Evolutionary conservation across 2,888 invertebrate genomes (phyloP), one percentile per base, ranked within the genome.

Genomic region (Macroteleia sp.): DNA sequence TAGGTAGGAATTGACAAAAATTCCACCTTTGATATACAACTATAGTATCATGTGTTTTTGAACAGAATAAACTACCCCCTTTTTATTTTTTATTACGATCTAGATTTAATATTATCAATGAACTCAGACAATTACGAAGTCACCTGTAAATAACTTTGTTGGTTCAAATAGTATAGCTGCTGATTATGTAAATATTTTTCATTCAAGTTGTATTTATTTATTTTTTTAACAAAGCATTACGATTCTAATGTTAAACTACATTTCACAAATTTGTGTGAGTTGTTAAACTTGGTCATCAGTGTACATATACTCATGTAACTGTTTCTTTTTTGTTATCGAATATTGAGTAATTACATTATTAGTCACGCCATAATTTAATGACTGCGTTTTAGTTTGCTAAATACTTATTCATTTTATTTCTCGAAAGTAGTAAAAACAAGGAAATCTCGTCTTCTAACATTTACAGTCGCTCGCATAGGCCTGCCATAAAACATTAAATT

Each of bases 401-500:
- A 48, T 28, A 54, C n/a, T 36, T 39, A 1, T 10, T 42, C 10
- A 1, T 57, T 48, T 57, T 36, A 19, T 20, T 46, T 39, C 10
- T 57, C 9, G 30, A 41, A 30, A 32, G 39, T 64, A 73, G 57
- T 42, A 34, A 30, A 70, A 50, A 34, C 34, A 41, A 44, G 39
- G 16, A 57, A 73, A 73, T 77, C 69, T 64, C 62, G 73, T 69
- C 73, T 77, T 77, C 64, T 67, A 61, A 73, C 36, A 69, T 54
- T 73, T 69, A 44, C 62, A 77, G 73, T 73, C 71, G 77, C 64
- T 70, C 76, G 64, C 67, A 67, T 77, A 67, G 61, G 61, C 66
- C 77, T 71, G 77, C 66, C 70, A 66, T 70, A 59, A 42, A 57
- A 54, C 41, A 59, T 41, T 42, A 61, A 61, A 67, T 54, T 71